These are phyloP conservation scores for Triplophysa siluroides DNA, from an alignment of 2,113 vertebrate species.

Conservation along the genomic window DNA sequence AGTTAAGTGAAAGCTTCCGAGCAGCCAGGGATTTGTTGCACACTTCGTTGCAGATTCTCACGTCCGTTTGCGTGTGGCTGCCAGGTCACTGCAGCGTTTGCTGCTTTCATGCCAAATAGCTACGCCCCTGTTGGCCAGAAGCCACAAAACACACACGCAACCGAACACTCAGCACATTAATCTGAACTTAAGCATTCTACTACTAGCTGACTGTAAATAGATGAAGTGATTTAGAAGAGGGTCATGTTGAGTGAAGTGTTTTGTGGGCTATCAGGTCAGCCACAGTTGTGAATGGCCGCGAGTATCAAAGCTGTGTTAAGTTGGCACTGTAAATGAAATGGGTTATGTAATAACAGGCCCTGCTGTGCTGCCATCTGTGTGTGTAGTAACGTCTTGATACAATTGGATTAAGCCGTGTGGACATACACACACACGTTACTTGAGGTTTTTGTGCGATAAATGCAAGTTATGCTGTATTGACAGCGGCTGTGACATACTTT, in stretches of 20 bases:
- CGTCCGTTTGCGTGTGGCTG: neutral
- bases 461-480: neutral
- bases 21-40: neutral
- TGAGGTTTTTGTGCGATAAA: neutral
- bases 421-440: neutral
- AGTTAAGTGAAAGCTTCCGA: conserved; percentile 5
- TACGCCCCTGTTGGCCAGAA: conserved; percentile 14
- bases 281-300: neutral
- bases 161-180: neutral
- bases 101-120: conserved; percentile 5
- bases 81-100: conserved; percentile 15
- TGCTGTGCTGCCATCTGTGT: conserved; percentile 51
- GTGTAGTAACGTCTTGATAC: conserved; percentile 37
- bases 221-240: neutral
- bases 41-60: neutral
- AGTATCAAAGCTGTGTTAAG: conserved; percentile 31
- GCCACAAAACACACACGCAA: conserved; percentile 1
- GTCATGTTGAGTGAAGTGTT: neutral
- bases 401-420: conserved; percentile 14
- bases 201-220: neutral
- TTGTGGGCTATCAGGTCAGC: neutral
- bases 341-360: conserved; percentile 48
- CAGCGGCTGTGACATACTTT: neutral
- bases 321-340: conserved; percentile 42
- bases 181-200: neutral